A percentile compares a stretch with the other conserved stretches of the same genome.
phyloP scores from a whole-genome alignment of 2,113 vertebrate genomes.

The Tyto alba region DNA sequence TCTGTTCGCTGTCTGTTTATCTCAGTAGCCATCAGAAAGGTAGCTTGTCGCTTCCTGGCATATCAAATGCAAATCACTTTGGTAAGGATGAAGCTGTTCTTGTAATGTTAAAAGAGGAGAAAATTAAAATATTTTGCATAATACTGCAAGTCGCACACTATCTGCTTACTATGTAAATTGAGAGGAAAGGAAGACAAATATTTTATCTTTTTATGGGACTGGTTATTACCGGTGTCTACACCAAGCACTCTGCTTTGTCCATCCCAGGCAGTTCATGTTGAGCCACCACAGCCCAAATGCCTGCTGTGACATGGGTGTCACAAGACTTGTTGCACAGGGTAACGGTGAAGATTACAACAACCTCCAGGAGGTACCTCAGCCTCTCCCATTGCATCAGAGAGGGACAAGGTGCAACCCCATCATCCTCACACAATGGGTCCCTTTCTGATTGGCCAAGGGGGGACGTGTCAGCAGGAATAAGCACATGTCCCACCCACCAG shows the following conservation, averaged over 20 bases:
- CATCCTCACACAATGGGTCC: accelerated
- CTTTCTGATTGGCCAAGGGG: neutral
- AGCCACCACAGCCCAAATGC: accelerated
- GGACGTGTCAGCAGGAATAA: neutral
- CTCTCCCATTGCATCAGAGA: neutral
- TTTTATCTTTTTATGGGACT: neutral
- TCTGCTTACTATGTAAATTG: neutral
- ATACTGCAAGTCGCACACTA: neutral
- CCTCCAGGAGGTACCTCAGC: neutral
- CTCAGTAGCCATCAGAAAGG: neutral
- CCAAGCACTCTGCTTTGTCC: neutral
- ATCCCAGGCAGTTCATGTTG: neutral
- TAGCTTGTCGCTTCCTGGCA: neutral
- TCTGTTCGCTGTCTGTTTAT: neutral
- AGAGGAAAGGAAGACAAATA: neutral
- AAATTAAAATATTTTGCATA: accelerated
- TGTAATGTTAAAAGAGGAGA: neutral
- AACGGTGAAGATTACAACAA: neutral
- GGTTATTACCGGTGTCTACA: neutral
- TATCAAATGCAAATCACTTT: neutral
- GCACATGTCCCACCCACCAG: accelerated
- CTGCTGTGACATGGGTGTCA: accelerated
- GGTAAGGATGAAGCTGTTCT: neutral
- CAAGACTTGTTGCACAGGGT: neutral
- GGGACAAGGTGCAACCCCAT: neutral